Evolutionary conservation across 1,140 invertebrate genomes (phyloP), one percentile per base, ranked within the genome.

Genomic region (Propsilocerus akamusi): DNA sequence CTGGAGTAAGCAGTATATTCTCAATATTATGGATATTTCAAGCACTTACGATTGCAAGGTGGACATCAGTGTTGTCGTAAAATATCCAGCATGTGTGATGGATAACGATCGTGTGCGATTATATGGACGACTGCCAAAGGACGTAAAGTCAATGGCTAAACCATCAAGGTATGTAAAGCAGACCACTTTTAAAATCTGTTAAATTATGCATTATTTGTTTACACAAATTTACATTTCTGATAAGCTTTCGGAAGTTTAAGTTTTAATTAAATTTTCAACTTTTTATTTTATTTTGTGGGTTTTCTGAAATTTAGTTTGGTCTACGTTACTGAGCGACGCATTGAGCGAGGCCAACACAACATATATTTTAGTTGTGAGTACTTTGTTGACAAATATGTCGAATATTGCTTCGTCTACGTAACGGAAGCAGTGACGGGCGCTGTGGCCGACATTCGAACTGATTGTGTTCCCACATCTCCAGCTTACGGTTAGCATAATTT

Each of bases 341-440:
- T 66, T 30, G 52, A 58, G 37, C 72, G 76, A 30, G 82, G 81
- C 8, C 76, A 77, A 54, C 81, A 86, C 61, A 78, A 75, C 17
- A 65, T 85, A 1, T 74, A 77, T 14, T 87, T 88, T 63, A 78
- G 80, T 60, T 88, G 84, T 58, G 79, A 85, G n/a, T 69, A 86
- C 2, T 87, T 88, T 64, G 79, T 75, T 20, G 83, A 87, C 62
- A 72, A 77, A 32, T 89, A 77, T 59, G 76, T 86, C 26, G 84
- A 87, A 57, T 88, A 88, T 56, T 89, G 86, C 64, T 88, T 89
- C 64, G 77, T 83, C 47, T 89, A 89, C 60, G 83, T 87, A 5
- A 87, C 80, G 34, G 78, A 86, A 53, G 80, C 83, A 0, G 78
- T 83, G 24, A 86, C 77, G 2, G 82, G 82, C 2, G 83, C 85